Base-by-base conservation (phyloP, 1,140 invertebrate species). In the Heliconius melpomene region DNA sequence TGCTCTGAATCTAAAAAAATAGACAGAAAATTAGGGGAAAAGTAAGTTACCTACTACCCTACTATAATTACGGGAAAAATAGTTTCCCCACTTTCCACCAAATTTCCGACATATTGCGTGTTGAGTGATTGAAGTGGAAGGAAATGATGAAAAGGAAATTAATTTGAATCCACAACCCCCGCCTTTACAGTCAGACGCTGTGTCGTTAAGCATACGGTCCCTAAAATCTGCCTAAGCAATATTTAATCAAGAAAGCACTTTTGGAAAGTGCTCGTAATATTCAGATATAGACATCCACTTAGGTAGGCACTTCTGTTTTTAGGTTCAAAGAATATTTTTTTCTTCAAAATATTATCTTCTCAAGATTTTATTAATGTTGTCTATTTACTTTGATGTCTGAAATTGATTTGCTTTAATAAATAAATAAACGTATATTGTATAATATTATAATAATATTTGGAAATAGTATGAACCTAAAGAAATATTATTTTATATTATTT, bases 181-280 rank as follows among this genome's bases (percentile, higher is more conserved):
- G 20, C n/a, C 2, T 23, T 20, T 57, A 23, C 54, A n/a, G 8
- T 57, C n/a, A 57, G n/a, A n/a, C 18, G 8, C 6, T 20, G 18
- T 54, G 16, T n/a, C 7, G 7, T 7, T 6, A n/a, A 3, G 1
- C n/a, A n/a, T 8, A 57, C n/a, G 18, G 2, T 23, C 6, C 16
- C 52, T n/a, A n/a, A 57, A 57, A 57, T 23, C 3, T 57, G 54
- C 9, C n/a, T 57, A 8, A 57, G 20, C 20, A 57, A 57, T 23
- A n/a, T 57, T 57, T 8, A 57, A 57, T 57, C 54, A n/a, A 57
- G n/a, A 57, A 23, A 57, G n/a, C n/a, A 57, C 54, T 57, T 57
- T 57, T 23, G 8, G 2, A 57, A 57, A 57, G n/a, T 23, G n/a
- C 54, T 23, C n/a, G 2, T 57, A 57, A 57, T 57, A 57, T 57